Evolutionary conservation across 1,140 invertebrate species (phyloP).

Genomic region (Phymastichus coffea): DNA sequence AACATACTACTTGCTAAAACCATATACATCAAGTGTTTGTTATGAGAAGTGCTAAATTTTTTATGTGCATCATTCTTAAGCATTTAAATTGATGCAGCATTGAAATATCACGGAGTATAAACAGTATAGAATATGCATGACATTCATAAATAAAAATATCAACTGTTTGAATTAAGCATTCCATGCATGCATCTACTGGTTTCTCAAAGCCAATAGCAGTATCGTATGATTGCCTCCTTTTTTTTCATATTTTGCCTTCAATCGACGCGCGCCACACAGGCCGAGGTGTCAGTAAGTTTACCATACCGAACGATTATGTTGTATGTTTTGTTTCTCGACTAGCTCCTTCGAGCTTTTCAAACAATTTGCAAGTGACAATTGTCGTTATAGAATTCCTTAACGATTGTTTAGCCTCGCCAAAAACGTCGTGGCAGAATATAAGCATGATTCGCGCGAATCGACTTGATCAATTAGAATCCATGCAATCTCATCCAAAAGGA

Average conservation of each 20-base stretch:
- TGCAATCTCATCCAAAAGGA: slow-evolving; percentile 1
- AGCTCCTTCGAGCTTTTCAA: slow-evolving; percentile 28
- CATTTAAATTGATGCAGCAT: slow-evolving; percentile 13
- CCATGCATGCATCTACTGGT: slow-evolving; percentile 37
- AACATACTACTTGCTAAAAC: not conserved
- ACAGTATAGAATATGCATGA: slow-evolving; percentile 21
- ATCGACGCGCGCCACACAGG: slow-evolving; percentile 48
- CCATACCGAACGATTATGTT: slow-evolving; percentile 43
- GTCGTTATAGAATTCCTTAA: slow-evolving; percentile 25
- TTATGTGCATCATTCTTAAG: slow-evolving; percentile 9
- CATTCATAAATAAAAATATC: slow-evolving; percentile 20
- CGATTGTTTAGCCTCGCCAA: not conserved
- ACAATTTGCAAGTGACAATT: slow-evolving; percentile 32
- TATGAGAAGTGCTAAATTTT: slow-evolving; percentile 3
- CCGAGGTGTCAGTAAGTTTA: slow-evolving; percentile 53
- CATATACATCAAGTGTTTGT: not conserved
- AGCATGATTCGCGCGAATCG: slow-evolving; percentile 14
- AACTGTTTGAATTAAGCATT: slow-evolving; percentile 25
- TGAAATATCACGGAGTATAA: slow-evolving; percentile 1
- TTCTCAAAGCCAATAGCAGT: slow-evolving; percentile 32
- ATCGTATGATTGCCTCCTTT: slow-evolving; percentile 42
- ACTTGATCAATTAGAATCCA: slow-evolving; percentile 4
- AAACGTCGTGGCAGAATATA: slow-evolving; percentile 4
- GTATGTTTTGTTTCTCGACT: slow-evolving; percentile 35
- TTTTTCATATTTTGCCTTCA: slow-evolving; percentile 48